phyloP scores from a whole-genome alignment of 1,140 invertebrate genomes.

The Caerostris darwini region DNA sequence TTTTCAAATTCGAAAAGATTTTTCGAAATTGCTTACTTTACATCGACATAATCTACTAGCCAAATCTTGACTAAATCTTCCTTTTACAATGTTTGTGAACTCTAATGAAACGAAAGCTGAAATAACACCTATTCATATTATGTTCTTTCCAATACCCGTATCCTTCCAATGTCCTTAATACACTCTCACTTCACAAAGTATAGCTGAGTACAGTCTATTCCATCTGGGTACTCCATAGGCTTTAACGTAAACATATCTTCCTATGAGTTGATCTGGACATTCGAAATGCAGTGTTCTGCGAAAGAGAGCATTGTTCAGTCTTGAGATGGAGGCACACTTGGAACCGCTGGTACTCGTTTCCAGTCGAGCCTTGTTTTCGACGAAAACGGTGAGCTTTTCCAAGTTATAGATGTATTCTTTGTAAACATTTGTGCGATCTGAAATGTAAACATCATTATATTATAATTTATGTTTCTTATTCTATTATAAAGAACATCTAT shows the following conservation, averaged over 20 bases:
- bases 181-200: conserved; percentile 85
- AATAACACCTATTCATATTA: neutral
- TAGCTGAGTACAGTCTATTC: conserved; percentile 83
- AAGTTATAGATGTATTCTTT: conserved; percentile 84
- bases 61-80: neutral
- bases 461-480: neutral
- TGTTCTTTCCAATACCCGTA: no score
- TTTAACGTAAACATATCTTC: conserved; percentile 84
- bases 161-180: conserved; percentile 80
- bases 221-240: conserved; percentile 84
- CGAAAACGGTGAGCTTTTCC: conserved; percentile 84
- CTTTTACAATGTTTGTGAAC: neutral
- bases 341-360: conserved; percentile 80
- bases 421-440: conserved; percentile 82
- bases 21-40: neutral
- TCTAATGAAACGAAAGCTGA: neutral
- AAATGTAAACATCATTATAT: conserved; percentile 76
- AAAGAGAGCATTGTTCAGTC: conserved; percentile 84
- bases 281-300: conserved; percentile 83
- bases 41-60: neutral
- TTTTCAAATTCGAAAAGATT: neutral
- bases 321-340: conserved; percentile 84
- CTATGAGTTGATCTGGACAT: conserved; percentile 82
- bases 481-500: no score
- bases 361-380: conserved; percentile 82